Evolutionary conservation across 2,888 invertebrate genomes (phyloP).

Genomic region (Chouioia cunea): DNA sequence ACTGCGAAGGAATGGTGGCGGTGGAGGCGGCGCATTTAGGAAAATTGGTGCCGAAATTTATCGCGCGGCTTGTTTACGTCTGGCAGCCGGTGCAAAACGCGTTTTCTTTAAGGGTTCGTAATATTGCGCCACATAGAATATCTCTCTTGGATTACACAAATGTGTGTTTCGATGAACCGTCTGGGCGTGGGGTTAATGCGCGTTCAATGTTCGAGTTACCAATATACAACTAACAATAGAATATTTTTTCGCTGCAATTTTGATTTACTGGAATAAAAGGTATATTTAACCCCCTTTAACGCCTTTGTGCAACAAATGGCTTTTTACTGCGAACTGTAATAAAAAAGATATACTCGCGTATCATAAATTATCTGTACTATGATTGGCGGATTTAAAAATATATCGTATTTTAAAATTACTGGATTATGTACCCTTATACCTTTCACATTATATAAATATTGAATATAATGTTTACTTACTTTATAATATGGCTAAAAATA

Average conservation of each 20-base stretch:
- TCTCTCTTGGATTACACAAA: slow-evolving; percentile 1
- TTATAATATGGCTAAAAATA: too few relatives aligned
- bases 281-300: slow-evolving; percentile 26
- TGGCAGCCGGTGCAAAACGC: slow-evolving; percentile 32
- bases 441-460: too few relatives aligned
- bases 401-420: too few relatives aligned
- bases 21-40: slow-evolving; percentile 33
- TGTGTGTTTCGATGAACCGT: too few relatives aligned
- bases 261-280: slow-evolving; percentile 17
- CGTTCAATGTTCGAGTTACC: too few relatives aligned
- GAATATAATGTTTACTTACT: too few relatives aligned
- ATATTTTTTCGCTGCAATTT: neutral
- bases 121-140: slow-evolving; percentile 15
- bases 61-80: slow-evolving; percentile 43
- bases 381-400: too few relatives aligned
- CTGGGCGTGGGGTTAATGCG: too few relatives aligned
- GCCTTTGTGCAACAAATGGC: slow-evolving; percentile 21
- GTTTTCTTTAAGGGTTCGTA: slow-evolving; percentile 38
- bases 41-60: slow-evolving; percentile 46
- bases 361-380: too few relatives aligned
- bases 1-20: neutral
- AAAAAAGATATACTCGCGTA: neutral
- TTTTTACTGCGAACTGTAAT: slow-evolving; percentile 2
- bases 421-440: too few relatives aligned
- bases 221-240: neutral